Conservation (phyloP, 2,888 invertebrate genomes). For the Drosophila subsilvestris region DNA sequence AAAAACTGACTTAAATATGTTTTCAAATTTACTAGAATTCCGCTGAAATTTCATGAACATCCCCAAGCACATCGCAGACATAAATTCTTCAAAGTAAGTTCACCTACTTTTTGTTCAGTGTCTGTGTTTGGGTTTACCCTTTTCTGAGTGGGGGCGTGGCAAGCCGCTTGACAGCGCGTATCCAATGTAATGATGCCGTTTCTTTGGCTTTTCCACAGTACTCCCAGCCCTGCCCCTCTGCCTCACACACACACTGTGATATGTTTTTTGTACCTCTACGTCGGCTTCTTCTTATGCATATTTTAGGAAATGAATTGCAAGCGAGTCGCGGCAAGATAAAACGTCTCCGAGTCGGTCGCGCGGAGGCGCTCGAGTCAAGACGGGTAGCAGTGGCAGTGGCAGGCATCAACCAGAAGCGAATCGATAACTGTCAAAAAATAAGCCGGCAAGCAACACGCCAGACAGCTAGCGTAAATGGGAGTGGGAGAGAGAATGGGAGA, state of each 20-base stretch:
- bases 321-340: conserved; percentile 63
- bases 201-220: conserved; percentile 12
- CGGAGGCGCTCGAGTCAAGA: conserved; percentile 18
- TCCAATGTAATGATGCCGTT: conserved; percentile 71
- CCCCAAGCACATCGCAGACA: no score
- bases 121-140: not conserved
- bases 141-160: not conserved
- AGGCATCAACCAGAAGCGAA: conserved; percentile 52
- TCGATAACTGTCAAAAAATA: conserved; percentile 82
- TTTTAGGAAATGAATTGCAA: conserved; percentile 77
- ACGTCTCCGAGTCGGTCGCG: conserved; percentile 35
- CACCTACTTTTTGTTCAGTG: not conserved
- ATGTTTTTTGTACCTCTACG: not conserved
- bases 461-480: conserved; percentile 13
- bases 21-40: no score
- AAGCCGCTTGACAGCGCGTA: conserved; percentile 68
- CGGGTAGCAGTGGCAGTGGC: conserved; percentile 12
- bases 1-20: no score
- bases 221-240: not conserved
- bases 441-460: conserved; percentile 75
- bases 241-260: not conserved
- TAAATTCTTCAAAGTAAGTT: no score
- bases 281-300: conserved; percentile 59
- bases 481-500: not conserved
- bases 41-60: no score